A percentile compares a stretch with the other conserved stretches of the same genome.
Conservation (phyloP, 2,113 vertebrate genomes). For the Engystomops pustulosus region DNA sequence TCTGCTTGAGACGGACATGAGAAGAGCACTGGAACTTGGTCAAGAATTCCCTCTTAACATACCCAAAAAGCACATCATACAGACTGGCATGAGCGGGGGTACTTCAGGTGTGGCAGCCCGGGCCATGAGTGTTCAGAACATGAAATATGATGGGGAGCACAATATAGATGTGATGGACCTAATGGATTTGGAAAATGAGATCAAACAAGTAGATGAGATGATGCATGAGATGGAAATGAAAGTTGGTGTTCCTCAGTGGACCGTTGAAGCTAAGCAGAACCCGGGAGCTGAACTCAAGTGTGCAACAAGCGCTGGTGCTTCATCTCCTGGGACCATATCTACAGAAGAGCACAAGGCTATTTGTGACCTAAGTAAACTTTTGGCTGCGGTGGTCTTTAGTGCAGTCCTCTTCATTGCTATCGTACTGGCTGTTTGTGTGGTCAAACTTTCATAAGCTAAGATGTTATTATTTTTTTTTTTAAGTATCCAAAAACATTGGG, state of each 20-base stretch:
- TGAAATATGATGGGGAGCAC: slow-evolving; percentile 86
- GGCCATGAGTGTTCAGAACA: slow-evolving; percentile 90
- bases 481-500: background rate
- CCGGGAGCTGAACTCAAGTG: slow-evolving; percentile 91
- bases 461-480: background rate
- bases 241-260: slow-evolving; percentile 96
- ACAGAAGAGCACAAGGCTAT: slow-evolving; percentile 80
- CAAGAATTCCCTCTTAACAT: slow-evolving; percentile 90
- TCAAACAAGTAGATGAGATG: slow-evolving; percentile 90
- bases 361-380: slow-evolving; percentile 78
- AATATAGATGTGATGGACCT: slow-evolving; percentile 89
- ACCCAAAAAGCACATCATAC: slow-evolving; percentile 88
- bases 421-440: slow-evolving; percentile 86
- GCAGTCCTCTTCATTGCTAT: slow-evolving; percentile 85
- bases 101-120: slow-evolving; percentile 85
- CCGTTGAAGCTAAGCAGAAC: slow-evolving; percentile 91
- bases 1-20: slow-evolving; percentile 94
- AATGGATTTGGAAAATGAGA: slow-evolving; percentile 86
- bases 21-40: slow-evolving; percentile 87
- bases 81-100: slow-evolving; percentile 90
- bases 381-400: slow-evolving; percentile 84
- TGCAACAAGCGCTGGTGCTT: slow-evolving; percentile 81
- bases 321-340: slow-evolving; percentile 83
- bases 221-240: slow-evolving; percentile 98
- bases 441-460: slow-evolving; percentile 82